Base-by-base conservation (phyloP, 2,113 vertebrate genomes). In the Butastur rufipennis region DNA sequence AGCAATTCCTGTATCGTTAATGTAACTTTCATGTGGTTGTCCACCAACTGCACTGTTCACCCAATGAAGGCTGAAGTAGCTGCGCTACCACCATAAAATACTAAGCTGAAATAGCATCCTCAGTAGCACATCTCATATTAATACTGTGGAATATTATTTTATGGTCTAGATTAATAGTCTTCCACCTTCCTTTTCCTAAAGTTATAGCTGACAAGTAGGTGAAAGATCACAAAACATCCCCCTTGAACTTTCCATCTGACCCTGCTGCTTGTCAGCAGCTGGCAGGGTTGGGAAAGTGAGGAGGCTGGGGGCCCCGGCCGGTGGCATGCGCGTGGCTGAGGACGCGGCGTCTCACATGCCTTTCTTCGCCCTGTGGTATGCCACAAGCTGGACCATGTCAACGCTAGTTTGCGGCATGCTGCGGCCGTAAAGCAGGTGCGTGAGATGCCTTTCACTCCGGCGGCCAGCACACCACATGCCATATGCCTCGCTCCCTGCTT, bases 351-450 rank as follows among this genome's bases (percentile, higher is more conserved):
- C 94, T 87, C 10, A 10, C 90, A 66, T 85, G 88, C 63, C 94
- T 55, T 48, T 70, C 88, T 59, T 63, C 4, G 3, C 56, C 31
- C 90, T 48, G 52, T 10, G 95, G 97, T 94, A 97, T 96, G 97
- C 96, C 78, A 2, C 90, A 97, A 97, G 94, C 89, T 21, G 8
- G 70, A 38, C 94, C 77, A 36, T 92, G 92, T 84, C 82, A 67
- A 58, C 34, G 85, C 78, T 81, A 13, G 83, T 81, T 90, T 11
- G 43, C 7, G 79, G 84, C 84, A 83, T 83, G 93, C 79, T 6
- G 8, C 14, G 7, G 81, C 48, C 50, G 17, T 12, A 15, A 40
- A 95, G 93, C 97, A 98, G 97, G 89, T 97, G 96, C 17, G 1
- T 31, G 90, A 86, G 66, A 87, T 71, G 62, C 75, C 95, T 50